Base-by-base conservation (phyloP, 1,140 invertebrate genomes). In the Neodiprion fabricii region DNA sequence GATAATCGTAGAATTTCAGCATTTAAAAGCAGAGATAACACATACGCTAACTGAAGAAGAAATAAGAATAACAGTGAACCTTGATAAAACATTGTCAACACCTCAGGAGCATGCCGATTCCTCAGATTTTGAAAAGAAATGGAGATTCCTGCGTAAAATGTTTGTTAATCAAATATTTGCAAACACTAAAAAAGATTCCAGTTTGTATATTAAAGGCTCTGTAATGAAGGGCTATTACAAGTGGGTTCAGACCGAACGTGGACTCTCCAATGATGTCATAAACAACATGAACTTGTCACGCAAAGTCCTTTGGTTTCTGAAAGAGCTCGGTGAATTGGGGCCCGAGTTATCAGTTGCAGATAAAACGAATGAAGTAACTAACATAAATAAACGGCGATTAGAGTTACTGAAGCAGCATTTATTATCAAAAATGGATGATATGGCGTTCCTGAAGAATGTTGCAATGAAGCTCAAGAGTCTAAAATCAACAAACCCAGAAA, bases 101-200 rank as follows among this genome's bases (percentile, higher is more conserved):
- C 9, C 40, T 11, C 48, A 78, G 73, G 61, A 28, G 10, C 50
- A 40, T 8, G 0, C 7, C 9, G 53, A 66, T 10, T 73, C 77
- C 68, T 75, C 76, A 12, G 73, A 75, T 14, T 77, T 79, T 40
- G 83, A 85, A 65, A 79, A 74, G 17, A 76, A 79, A 48, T 88
- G 86, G 86, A 70, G 77, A 23, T 72, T 80, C 9, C 71, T 87
- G 11, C 85, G 83, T 70, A 77, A 86, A 74, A 72, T 84, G 7
- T 79, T 87, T 7, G 72, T 85, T 0, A 84, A 86, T 71, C 79
- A 83, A 68, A 81, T 88, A 48, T 83, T 83, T 47, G 68, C 77
- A 9, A n/a, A 81, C 70, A 47, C 14, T 65, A 23, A 76, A 75
- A 28, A 50, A 79, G 79, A 79, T 17, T 47, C 72, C 21, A 73